Base-by-base conservation (phyloP, 1,140 invertebrate species). In the Drosophila navojoa region DNA sequence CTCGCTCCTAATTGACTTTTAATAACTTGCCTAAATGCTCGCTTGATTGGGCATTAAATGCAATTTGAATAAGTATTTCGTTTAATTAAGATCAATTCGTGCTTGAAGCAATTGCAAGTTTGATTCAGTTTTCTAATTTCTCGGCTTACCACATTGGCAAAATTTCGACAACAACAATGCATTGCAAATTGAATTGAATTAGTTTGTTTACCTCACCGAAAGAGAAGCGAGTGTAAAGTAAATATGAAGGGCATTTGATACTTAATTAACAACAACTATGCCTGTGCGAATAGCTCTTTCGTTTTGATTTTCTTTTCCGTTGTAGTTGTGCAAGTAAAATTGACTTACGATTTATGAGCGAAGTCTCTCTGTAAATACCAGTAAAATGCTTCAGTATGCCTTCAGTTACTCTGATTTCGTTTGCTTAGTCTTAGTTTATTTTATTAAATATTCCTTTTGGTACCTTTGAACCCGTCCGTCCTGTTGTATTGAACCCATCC, bases 311-410 rank as follows among this genome's bases (percentile, higher is more conserved):
- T 55, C 42, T 42, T 66, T 60, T 61, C 11, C 38, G 53, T 71
- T 75, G 72, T 75, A 75, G 72, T 67, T 71, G 61, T 76, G 69
- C 70, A 68, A 72, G 55, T 68, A n/a, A 45, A 61, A 35, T 44
- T 57, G 25, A 47, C 38, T 69, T 54, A 11, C 38, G 38, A 52
- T 40, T 50, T n/a, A 5, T 35, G 47, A 32, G 16, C 19, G 32
- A 52, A 35, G 27, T 47, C 4, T 44, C 44, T 29, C 40, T 45
- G 47, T 52, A 62, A 38, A 62, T 62, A 50, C 58, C 11, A 60
- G n/a, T 40, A 42, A 22, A 11, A 50, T 25, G 32, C 47, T 62
- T 62, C 35, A 22, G 4, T 59, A 49, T 38, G 7, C 7, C 10
- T 32, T 32, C 32, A 32, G 6, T 32, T 32, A 32, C 32, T 32